phyloP scores from a whole-genome alignment of 2,113 vertebrate genomes.

The Cettia cetti region DNA sequence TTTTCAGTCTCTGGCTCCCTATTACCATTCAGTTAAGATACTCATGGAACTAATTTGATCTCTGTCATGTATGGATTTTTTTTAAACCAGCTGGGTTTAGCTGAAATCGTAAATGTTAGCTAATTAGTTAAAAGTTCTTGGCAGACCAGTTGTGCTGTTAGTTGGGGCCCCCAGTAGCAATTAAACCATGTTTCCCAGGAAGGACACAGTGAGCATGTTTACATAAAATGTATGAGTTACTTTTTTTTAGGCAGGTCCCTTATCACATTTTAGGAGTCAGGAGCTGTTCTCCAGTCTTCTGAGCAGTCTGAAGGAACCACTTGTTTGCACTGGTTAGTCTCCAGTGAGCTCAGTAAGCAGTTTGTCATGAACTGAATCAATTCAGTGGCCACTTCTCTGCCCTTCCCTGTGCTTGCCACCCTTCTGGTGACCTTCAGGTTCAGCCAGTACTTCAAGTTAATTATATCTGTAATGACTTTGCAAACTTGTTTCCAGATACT shows the following conservation, averaged over 20 bases:
- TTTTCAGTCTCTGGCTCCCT: background rate
- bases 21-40: background rate
- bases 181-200: background rate
- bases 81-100: background rate
- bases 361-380: background rate
- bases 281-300: background rate
- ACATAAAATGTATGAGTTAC: background rate
- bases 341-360: background rate
- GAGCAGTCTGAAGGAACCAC: background rate
- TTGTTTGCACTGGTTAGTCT: background rate
- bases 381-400: background rate
- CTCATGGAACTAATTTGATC: background rate
- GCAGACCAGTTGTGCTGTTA: background rate
- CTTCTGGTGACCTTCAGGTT: conserved; percentile 10
- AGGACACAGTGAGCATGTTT: background rate
- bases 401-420: background rate
- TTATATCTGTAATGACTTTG: background rate
- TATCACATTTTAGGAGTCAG: background rate
- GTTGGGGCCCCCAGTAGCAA: background rate
- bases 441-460: background rate
- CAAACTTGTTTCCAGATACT: background rate
- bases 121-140: background rate
- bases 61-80: background rate
- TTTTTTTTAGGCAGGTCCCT: background rate
- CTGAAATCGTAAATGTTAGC: background rate